Percentiles rank a stretch among this genome's conserved stretches.
Evolutionary conservation across 2,888 invertebrate species (phyloP).

Genomic region (Cenopis cana): DNA sequence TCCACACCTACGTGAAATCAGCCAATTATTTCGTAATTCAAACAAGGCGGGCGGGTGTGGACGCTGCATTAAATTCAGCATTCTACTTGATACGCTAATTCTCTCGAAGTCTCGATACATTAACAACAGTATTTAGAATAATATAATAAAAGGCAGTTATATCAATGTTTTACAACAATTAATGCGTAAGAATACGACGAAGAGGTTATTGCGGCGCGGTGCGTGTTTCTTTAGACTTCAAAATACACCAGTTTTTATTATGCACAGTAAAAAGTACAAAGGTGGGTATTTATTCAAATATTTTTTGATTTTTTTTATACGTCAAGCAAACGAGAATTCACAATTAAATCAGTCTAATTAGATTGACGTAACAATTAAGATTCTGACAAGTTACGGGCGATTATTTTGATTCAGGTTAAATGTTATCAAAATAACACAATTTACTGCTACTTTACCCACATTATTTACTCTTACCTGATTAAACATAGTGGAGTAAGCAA

Average conservation of each 20-base stretch:
- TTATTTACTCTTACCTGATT: not conserved
- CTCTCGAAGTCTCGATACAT: constrained; percentile 39
- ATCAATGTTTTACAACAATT: constrained; percentile 31
- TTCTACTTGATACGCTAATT: constrained; percentile 32
- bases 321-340: no score
- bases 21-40: not conserved
- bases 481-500: not conserved
- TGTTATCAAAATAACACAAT: not conserved
- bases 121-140: constrained; percentile 41
- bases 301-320: no score
- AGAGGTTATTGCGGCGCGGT: not conserved
- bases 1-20: constrained; percentile 9
- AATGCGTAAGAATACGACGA: constrained; percentile 32
- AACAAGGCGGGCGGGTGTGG: not conserved
- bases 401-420: no score
- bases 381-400: no score
- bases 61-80: constrained; percentile 19
- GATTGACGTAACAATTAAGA: no score
- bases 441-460: not conserved
- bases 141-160: constrained; percentile 40
- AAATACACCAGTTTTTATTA: no score
- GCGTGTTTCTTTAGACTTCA: not conserved
- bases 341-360: no score
- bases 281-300: no score
- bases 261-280: no score